Base-by-base conservation (phyloP, 1,140 invertebrate genomes). In the Ceratina calcarata region DNA sequence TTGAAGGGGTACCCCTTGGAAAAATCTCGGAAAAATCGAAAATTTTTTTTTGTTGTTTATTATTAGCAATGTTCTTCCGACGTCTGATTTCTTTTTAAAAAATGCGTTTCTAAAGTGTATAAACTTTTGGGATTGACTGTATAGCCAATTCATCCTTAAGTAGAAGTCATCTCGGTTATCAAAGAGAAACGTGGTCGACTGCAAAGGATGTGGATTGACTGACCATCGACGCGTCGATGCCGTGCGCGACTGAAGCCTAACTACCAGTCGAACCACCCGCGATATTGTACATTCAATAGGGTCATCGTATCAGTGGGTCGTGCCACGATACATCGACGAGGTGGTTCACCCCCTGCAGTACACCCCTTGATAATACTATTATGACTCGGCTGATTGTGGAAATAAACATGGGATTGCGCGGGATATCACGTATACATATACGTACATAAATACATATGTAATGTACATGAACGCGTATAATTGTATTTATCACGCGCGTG, bases 281-380 rank as follows among this genome's bases (percentile, higher is more conserved):
- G 77, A 75, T 85, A 77, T 67, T 75, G 78, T 61, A 85, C 78
- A 53, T 68, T 84, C 83, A 89, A 86, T 85, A 88, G 86, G 89
- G 88, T 90, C 88, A 89, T 73, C 88, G 83, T 90, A 89, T 87
- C 89, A 90, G 87, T 88, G 76, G 89, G 89, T 90, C 87, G 80
- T 75, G 73, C 62, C 80, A 82, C 80, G 73, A 76, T 75, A 83
- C 78, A 84, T 55, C 68, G 76, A 85, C 61, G 65, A 60, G 65
- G 53, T 78, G 79, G 85, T 87, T 83, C 81, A 80, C 78, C 86
- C 81, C 83, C 86, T 80, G 71, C 87, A 79, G 75, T 84, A 78
- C 87, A 90, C 90, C 89, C 89, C 90, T 86, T 87, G 90, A 91
- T 91, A 91, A 91, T 91, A 89, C 87, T 85, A 91, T 91, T 91